Conservation (phyloP, 2,113 vertebrate species). For the Petroica traversi region DNA sequence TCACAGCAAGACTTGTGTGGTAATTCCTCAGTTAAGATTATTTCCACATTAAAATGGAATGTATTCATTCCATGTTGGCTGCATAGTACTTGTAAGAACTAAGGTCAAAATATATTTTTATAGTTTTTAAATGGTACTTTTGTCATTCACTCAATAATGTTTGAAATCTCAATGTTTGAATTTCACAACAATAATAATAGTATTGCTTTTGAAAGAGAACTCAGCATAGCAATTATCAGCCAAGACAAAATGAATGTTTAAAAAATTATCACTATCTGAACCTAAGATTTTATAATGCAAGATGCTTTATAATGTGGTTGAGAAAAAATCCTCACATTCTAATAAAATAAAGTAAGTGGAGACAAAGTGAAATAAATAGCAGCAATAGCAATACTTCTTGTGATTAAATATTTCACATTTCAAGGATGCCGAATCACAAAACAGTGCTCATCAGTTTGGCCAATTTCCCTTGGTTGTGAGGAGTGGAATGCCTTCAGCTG, state of each 20-base stretch:
- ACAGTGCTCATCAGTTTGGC: neutral
- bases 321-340: neutral
- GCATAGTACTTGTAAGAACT: neutral
- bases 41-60: neutral
- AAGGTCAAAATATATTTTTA: neutral
- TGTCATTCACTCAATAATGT: neutral
- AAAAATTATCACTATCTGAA: neutral
- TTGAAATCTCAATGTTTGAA: neutral
- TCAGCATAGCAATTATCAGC: slow-evolving; percentile 6
- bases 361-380: neutral
- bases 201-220: neutral
- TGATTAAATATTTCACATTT: slow-evolving; percentile 28
- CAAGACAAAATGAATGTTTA: neutral
- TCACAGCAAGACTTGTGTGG: neutral
- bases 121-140: neutral
- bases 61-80: neutral
- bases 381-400: neutral
- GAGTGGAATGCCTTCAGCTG: neutral
- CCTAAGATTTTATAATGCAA: neutral
- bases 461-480: neutral
- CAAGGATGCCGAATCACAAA: neutral
- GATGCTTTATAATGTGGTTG: neutral
- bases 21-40: neutral
- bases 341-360: neutral
- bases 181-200: slow-evolving; percentile 2